Percentiles rank a stretch among this genome's conserved stretches.
phyloP scores from a whole-genome alignment of 2,797 vertebrate genomes.

The Sandelia bainsii region DNA sequence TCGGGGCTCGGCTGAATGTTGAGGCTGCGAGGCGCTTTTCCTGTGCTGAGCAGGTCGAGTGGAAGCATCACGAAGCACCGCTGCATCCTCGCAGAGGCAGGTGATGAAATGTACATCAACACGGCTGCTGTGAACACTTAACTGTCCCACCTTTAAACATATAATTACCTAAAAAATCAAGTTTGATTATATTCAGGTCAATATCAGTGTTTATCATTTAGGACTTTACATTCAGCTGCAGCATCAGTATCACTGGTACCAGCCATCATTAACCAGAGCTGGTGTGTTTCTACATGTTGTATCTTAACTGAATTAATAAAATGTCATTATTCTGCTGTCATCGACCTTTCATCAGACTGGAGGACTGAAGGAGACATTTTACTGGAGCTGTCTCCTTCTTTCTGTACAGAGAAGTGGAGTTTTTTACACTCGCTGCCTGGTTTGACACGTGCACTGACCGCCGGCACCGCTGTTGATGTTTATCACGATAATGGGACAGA shows the following conservation, averaged over 20 bases:
- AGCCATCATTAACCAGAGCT: not conserved
- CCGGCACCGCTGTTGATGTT: conserved; percentile 56
- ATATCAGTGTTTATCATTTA: not conserved
- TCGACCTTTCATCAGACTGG: conserved; percentile 39
- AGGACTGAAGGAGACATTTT: conserved; percentile 14
- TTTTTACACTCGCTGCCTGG: conserved; percentile 4
- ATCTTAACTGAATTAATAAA: conserved; percentile 24
- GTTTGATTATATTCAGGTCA: not conserved
- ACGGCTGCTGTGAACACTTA: too few relatives aligned
- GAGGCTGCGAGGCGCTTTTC: conserved; percentile 25
- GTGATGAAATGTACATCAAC: too few relatives aligned
- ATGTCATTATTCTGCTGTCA: conserved; percentile 47
- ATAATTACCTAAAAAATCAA: too few relatives aligned
- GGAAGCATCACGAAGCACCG: conserved; percentile 9
- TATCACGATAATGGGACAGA: conserved; percentile 63
- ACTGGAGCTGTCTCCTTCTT: not conserved
- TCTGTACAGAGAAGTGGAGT: not conserved
- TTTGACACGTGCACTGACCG: conserved; percentile 36
- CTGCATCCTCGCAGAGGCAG: not conserved
- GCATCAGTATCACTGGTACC: not conserved
- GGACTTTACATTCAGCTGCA: too few relatives aligned
- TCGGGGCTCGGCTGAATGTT: conserved; percentile 41
- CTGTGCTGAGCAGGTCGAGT: conserved; percentile 8
- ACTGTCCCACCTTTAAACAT: too few relatives aligned
- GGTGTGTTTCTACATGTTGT: not conserved